phyloP scores from a whole-genome alignment of 1,140 invertebrate species.

The Drosophila parvula region DNA sequence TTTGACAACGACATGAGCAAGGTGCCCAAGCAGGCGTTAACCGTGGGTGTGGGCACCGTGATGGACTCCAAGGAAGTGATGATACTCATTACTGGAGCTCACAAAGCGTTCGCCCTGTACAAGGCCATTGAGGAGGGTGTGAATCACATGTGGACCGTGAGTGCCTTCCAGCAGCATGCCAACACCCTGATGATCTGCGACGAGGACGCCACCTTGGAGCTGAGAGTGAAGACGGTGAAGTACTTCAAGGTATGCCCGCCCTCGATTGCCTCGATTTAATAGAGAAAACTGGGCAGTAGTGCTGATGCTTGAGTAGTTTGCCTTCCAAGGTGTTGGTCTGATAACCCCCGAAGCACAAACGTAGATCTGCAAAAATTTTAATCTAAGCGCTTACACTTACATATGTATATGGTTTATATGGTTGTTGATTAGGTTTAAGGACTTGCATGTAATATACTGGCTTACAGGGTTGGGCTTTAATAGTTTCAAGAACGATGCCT shows the following conservation, averaged over 20 bases:
- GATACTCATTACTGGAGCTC: conserved; percentile 98
- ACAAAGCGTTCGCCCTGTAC: conserved; percentile 98
- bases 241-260: conserved; percentile 95
- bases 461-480: conserved; percentile 12
- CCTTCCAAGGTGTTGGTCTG: conserved; percentile 29
- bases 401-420: not conserved
- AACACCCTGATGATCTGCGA: conserved; percentile 97
- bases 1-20: conserved; percentile 97
- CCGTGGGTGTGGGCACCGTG: conserved; percentile 99
- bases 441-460: conserved; percentile 11
- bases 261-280: not conserved
- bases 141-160: conserved; percentile 99
- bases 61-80: conserved; percentile 99
- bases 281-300: conserved; percentile 1
- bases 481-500: not conserved
- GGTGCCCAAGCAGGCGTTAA: conserved; percentile 97
- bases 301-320: conserved; percentile 11
- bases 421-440: conserved; percentile 28
- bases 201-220: conserved; percentile 98
- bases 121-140: conserved; percentile 97
- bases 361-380: not conserved
- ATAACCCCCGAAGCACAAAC: not conserved
- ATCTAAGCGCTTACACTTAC: not conserved
- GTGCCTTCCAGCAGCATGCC: conserved; percentile 98
- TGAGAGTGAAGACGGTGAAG: conserved; percentile 99